Conservation (phyloP, 2,797 vertebrate species). For the Argentina silus region DNA sequence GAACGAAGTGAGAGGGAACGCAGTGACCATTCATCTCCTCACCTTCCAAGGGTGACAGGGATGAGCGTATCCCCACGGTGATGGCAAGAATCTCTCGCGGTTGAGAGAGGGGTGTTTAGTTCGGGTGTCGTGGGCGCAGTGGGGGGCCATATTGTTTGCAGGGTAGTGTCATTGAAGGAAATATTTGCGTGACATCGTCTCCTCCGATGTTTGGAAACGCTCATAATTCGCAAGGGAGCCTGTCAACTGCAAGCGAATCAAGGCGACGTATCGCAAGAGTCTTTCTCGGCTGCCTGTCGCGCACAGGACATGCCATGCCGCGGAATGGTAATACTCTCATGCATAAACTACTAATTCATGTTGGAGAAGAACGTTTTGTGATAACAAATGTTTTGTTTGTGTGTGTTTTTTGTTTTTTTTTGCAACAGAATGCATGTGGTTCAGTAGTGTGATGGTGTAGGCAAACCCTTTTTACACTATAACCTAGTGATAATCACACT, state of each 20-base stretch:
- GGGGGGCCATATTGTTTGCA: slow-evolving; percentile 44
- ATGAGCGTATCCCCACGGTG: slow-evolving; percentile 53
- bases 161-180: slow-evolving; percentile 36
- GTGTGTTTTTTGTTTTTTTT: too few species aligned
- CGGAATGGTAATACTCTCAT: slow-evolving; percentile 1
- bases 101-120: slow-evolving; percentile 19
- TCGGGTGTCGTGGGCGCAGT: slow-evolving; percentile 46
- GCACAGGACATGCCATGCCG: neutral
- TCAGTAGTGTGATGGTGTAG: too few species aligned
- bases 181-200: slow-evolving; percentile 33
- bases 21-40: slow-evolving; percentile 45
- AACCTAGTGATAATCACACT: too few species aligned
- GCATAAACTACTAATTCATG: neutral
- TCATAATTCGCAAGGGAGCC: slow-evolving; percentile 25
- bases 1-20: slow-evolving; percentile 30
- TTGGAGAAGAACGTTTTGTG: neutral
- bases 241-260: slow-evolving; percentile 7
- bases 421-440: too few species aligned
- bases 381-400: too few species aligned
- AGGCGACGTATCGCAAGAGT: neutral
- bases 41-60: slow-evolving; percentile 53
- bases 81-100: slow-evolving; percentile 40
- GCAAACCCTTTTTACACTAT: too few species aligned
- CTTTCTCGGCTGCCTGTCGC: slow-evolving; percentile 2
- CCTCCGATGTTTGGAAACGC: slow-evolving; percentile 39